phyloP scores from a whole-genome alignment of 2,113 vertebrate genomes.

The Meleagris gallopavo region DNA sequence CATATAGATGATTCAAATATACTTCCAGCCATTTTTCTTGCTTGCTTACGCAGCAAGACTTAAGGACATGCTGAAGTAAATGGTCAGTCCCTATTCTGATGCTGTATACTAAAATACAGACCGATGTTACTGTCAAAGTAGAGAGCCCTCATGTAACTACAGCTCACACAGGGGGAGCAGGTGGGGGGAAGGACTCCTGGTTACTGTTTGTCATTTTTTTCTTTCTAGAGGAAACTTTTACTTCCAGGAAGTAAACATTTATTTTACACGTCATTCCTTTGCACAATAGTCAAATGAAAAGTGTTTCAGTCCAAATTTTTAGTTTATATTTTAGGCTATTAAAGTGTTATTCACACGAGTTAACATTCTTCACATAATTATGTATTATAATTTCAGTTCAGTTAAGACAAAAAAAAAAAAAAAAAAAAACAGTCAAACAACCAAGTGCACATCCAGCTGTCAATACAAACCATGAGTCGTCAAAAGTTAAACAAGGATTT shows the following conservation, averaged over 20 bases:
- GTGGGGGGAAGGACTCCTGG: not conserved
- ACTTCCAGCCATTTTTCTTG: not conserved
- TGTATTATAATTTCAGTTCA: not conserved
- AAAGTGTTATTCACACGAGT: not conserved
- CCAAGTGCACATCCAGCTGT: not conserved
- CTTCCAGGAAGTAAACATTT: conserved; percentile 38
- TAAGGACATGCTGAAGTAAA: not conserved
- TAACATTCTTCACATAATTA: not conserved
- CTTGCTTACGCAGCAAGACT: not conserved
- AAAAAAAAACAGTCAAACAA: not conserved
- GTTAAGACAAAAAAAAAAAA: not conserved
- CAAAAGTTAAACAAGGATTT: not conserved
- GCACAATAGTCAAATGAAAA: not conserved
- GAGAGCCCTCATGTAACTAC: not conserved
- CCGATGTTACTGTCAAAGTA: not conserved
- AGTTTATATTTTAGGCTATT: not conserved
- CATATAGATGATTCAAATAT: not conserved
- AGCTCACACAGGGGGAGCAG: not conserved
- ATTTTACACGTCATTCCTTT: not conserved
- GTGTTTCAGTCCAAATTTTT: not conserved
- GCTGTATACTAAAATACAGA: not conserved
- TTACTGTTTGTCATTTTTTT: not conserved
- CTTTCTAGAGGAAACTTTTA: not conserved
- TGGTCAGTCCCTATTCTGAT: not conserved
- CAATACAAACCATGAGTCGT: not conserved